These are phyloP conservation scores for Dufourea novaeangliae DNA, from an alignment of 1,140 invertebrate genomes.

Conservation along the genomic window DNA sequence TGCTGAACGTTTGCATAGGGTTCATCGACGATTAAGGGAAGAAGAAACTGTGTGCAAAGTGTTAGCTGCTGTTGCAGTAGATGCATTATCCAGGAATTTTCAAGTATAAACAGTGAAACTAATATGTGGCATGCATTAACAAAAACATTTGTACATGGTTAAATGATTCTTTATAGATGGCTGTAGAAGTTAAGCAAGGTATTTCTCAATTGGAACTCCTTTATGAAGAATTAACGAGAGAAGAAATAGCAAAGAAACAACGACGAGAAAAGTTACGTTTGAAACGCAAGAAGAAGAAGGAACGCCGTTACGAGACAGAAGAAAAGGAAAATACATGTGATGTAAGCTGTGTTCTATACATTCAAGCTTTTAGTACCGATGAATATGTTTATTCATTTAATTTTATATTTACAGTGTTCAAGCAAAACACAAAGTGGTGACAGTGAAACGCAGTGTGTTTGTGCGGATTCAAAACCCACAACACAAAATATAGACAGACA, in stretches of 20 bases:
- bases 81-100: constrained; percentile 93
- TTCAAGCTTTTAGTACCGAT: neutral
- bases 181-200: constrained; percentile 93
- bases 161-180: constrained; percentile 82
- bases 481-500: constrained; percentile 74
- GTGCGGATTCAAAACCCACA: constrained; percentile 69
- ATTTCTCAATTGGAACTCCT: constrained; percentile 92
- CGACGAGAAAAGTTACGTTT: constrained; percentile 93
- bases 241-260: constrained; percentile 91
- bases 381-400: constrained; percentile 10
- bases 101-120: constrained; percentile 72
- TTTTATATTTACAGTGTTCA: constrained; percentile 61
- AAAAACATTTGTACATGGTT: constrained; percentile 2
- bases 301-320: constrained; percentile 80
- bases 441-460: constrained; percentile 61
- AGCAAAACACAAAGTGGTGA: constrained; percentile 52
- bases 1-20: constrained; percentile 92
- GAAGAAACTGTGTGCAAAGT: constrained; percentile 96
- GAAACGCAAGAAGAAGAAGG: constrained; percentile 92
- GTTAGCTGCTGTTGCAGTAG: constrained; percentile 92
- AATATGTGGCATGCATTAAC: neutral
- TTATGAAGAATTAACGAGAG: constrained; percentile 90
- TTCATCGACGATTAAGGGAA: constrained; percentile 92
- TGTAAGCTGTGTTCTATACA: constrained; percentile 62
- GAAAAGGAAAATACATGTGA: constrained; percentile 82